These are phyloP conservation scores for Pseudococcus jackbeardsleyi DNA, from an alignment of 2,888 invertebrate genomes.

Conservation along the genomic window DNA sequence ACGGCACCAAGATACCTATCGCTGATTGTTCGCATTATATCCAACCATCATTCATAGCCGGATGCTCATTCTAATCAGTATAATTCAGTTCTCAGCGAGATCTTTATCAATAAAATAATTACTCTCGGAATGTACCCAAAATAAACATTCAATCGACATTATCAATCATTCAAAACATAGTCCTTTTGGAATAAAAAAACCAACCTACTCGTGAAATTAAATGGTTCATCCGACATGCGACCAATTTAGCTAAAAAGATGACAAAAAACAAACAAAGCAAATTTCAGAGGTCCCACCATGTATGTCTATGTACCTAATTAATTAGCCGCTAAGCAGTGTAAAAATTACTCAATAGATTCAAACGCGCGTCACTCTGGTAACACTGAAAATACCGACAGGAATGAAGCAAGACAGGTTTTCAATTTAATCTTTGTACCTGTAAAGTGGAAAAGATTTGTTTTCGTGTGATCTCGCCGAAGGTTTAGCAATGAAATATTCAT, in stretches of 20 bases:
- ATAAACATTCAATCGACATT: neutral
- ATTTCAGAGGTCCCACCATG: neutral
- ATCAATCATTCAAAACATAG: neutral
- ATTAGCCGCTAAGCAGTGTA: neutral
- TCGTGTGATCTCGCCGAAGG: slow-evolving; percentile 16
- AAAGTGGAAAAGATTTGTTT: slow-evolving; percentile 47
- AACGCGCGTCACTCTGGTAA: slow-evolving; percentile 46
- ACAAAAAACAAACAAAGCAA: neutral
- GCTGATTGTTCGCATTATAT: neutral
- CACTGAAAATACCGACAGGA: slow-evolving; percentile 49
- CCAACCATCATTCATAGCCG: neutral
- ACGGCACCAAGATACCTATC: neutral
- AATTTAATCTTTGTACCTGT: slow-evolving; percentile 47
- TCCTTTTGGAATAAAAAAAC: neutral
- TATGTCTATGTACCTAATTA: neutral
- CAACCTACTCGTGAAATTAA: neutral
- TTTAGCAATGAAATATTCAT: slow-evolving; percentile 15
- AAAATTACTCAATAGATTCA: slow-evolving; percentile 44
- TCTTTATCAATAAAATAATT: neutral
- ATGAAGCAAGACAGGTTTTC: slow-evolving; percentile 55
- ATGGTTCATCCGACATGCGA: slow-evolving; percentile 5
- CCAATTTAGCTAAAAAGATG: neutral
- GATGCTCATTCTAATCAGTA: slow-evolving; percentile 17
- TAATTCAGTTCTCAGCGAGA: slow-evolving; percentile 19
- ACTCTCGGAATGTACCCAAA: neutral